Evolutionary conservation across 1,140 invertebrate genomes (phyloP), one percentile per base, ranked within the genome.

Genomic region (Diorhabda carinulata): DNA sequence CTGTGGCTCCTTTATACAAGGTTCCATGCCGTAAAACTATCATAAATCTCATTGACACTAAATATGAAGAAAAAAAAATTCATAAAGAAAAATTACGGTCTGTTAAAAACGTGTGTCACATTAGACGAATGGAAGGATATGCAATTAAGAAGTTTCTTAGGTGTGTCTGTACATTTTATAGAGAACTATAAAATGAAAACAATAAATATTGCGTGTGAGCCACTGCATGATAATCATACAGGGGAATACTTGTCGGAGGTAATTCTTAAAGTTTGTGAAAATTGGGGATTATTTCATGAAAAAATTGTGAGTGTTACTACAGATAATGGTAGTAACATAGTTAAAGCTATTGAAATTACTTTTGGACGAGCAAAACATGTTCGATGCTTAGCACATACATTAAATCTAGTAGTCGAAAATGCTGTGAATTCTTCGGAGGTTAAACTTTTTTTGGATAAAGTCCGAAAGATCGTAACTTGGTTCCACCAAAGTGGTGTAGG

Each of bases 271-370:
- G 47, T 42, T 25, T 61, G 43, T 5, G 40, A 41, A 41, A 2
- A 41, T 5, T 68, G 66, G 66, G 2, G 61, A 10, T 47, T 68
- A 7, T 25, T 72, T 42, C 73, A 71, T 57, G 63, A 73, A 65
- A 80, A 81, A 74, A 71, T 81, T 40, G 68, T 71, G 66, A 74
- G 75, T 61, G 69, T 82, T 75, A 70, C 80, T 5, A 81, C 77
- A 9, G 80, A 80, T 69, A 79, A 79, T 76, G 77, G 74, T 40
- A 69, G 78, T 2, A 81, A 81, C 72, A 81, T 81, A 9, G 75
- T 81, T 42, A 79, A 78, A 69, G 79, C 78, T 41, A 72, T 78
- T 3, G 72, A 72, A 59, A 70, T 76, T 69, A 71, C 70, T 67
- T 81, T 81, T 77, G 77, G 76, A 45, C 70, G 75, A 74, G 79